Evolutionary conservation across 2,113 vertebrate genomes (phyloP).

Genomic region (Limnothrissa miodon): DNA sequence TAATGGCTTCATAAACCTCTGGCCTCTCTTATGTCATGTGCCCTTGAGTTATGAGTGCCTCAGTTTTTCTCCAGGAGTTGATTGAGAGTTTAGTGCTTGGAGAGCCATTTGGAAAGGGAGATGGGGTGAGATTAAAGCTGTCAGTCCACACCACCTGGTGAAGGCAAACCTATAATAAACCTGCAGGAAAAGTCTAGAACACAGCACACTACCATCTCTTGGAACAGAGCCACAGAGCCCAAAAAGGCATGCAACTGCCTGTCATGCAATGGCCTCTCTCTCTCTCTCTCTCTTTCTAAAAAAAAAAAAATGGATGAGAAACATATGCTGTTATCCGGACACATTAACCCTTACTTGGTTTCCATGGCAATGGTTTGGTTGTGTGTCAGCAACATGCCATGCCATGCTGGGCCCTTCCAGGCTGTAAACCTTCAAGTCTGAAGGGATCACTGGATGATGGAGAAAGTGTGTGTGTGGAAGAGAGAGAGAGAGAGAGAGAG

Average conservation of each 20-base stretch:
- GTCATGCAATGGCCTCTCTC: background rate
- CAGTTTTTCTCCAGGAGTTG: background rate
- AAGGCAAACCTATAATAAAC: conserved; percentile 35
- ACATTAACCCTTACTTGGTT: background rate
- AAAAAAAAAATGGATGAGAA: conserved; percentile 29
- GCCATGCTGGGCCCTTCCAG: background rate
- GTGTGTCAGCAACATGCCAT: background rate
- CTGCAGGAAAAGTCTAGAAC: conserved; percentile 40
- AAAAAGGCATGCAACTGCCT: conserved; percentile 36
- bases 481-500: background rate
- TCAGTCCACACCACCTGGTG: conserved; percentile 49
- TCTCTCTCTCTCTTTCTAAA: background rate
- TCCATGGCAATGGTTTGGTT: conserved; percentile 29
- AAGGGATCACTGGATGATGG: background rate
- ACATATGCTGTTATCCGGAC: conserved; percentile 30
- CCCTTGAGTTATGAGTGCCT: background rate
- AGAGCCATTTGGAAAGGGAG: conserved; percentile 24
- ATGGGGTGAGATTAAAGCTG: conserved; percentile 19
- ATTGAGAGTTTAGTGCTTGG: background rate
- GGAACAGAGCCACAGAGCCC: background rate
- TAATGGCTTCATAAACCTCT: background rate
- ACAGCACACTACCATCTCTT: conserved; percentile 20
- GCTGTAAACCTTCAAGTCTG: conserved; percentile 14
- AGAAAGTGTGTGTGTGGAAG: conserved; percentile 5
- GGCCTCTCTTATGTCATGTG: background rate